Evolutionary conservation across 2,797 vertebrate genomes (phyloP), one percentile per base, ranked within the genome.

Genomic region (Urophycis tenuis): DNA sequence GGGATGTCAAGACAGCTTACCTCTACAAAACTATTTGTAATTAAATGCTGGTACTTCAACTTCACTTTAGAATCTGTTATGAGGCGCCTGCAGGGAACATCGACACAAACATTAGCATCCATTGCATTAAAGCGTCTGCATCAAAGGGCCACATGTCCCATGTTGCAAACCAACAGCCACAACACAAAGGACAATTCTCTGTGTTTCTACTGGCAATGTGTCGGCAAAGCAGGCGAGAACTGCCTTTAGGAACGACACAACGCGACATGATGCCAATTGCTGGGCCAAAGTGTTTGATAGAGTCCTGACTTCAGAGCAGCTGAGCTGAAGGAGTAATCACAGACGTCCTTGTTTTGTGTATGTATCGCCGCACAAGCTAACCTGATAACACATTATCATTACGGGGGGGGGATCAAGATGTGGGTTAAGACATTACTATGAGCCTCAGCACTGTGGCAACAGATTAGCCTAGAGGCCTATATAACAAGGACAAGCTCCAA

Each of bases 1-100:
- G 80, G 72, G 77, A 64, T 73, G 45, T 67, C 60, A 29, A 25
- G 60, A 17, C 73, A 10, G 90, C 96, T 96, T 94, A 99, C 98
- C 98, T 99, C 98, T 95, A 99, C 98, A 97, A 99, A 99, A 95
- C 98, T 99, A 98, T 99, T 99, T 75, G 98, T 99, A 94, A 99
- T 99, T 97, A 99, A 96, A 97, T 99, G 98, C 92, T 99, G 98
- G 95, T 99, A 99, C 95, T 99, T 99, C 96, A 99, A 95, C 93
- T 99, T 99, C 92, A 99, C 97, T 95, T 99, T 99, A 85, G 98
- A 99, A 95, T 99, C 98, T 94, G 96, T 98, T 91, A 99, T 99
- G 93, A 99, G 93, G 87, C 97, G 95, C 98, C 98, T 99, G 84
- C 70, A 81, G 67, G 87, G 92, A 78, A 83, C 79, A 72, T 41